A percentile compares a stretch with the other conserved stretches of the same genome.
Evolutionary conservation across 2,797 vertebrate genomes (phyloP).

Genomic region (Lepidocolaptes lacrymiger): DNA sequence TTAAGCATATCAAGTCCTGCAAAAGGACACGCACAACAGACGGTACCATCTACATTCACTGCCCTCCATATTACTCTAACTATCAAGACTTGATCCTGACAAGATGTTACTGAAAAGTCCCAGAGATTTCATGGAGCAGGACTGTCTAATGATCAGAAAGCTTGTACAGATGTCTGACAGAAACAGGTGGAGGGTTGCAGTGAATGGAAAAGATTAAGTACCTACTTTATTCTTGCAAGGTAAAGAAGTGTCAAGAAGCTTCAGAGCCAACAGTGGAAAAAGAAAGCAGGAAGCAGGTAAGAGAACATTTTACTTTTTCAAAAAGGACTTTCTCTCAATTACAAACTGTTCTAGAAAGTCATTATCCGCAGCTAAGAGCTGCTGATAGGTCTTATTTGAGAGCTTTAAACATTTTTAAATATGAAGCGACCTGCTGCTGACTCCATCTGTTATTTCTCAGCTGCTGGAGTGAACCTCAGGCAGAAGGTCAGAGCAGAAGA

Average conservation of each 20-base stretch:
- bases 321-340: background rate
- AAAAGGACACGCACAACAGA: background rate
- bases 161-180: background rate
- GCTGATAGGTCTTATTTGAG: background rate
- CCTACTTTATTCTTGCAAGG: background rate
- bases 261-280: background rate
- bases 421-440: background rate
- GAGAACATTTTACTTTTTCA: background rate
- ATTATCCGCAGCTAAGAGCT: background rate
- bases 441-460: background rate
- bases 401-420: background rate
- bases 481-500: background rate
- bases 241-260: background rate
- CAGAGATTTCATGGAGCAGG: background rate
- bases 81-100: background rate
- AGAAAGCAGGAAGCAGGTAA: background rate
- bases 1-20: background rate
- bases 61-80: background rate
- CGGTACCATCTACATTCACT: background rate
- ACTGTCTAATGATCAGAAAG: background rate
- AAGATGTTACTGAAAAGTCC: background rate
- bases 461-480: background rate
- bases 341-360: background rate
- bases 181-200: background rate
- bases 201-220: background rate